Conservation (phyloP, 23 tunicate genomes). For the Aplidium turbinatum region DNA sequence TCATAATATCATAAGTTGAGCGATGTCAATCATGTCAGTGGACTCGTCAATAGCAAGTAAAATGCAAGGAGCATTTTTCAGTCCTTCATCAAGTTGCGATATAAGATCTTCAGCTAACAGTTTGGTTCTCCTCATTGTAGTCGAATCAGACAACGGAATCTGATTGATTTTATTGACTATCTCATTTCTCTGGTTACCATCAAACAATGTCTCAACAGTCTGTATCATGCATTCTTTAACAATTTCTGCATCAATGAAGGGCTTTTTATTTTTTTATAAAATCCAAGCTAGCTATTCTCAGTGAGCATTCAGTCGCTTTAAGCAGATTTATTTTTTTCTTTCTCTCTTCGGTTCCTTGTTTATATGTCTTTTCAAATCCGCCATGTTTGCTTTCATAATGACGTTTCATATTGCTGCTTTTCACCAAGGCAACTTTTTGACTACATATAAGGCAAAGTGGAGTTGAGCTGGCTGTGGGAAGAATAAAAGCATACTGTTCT, state of each 20-base stretch:
- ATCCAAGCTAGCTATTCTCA: conserved; percentile 30
- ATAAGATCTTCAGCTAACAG: conserved; percentile 3
- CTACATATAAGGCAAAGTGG: conserved; percentile 5
- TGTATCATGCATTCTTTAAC: conserved; percentile 16
- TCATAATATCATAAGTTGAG: background rate
- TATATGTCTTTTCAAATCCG: conserved; percentile 4
- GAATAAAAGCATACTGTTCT: conserved; percentile 3
- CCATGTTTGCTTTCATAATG: conserved; percentile 7
- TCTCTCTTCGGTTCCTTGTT: conserved; percentile 4
- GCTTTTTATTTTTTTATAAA: background rate
- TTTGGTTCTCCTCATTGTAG: conserved; percentile 7
- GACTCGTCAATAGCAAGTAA: conserved; percentile 11
- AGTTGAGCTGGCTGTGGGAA: conserved; percentile 9
- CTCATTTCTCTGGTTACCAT: conserved; percentile 20
- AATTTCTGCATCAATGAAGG: conserved; percentile 29
- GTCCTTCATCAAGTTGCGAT: conserved; percentile 16
- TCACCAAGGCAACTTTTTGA: conserved; percentile 2
- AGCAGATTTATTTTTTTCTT: conserved; percentile 15
- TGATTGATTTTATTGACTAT: conserved; percentile 8
- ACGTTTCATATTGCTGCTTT: conserved; percentile 1
- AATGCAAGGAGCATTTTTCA: conserved; percentile 13
- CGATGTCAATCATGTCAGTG: too few species aligned
- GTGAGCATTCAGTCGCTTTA: conserved; percentile 15
- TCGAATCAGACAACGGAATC: conserved; percentile 16
- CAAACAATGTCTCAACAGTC: conserved; percentile 25